Percentiles rank a stretch among this genome's conserved stretches.
These are phyloP conservation scores for Anas acuta DNA, from an alignment of 2,797 vertebrate species.

Conservation along the genomic window DNA sequence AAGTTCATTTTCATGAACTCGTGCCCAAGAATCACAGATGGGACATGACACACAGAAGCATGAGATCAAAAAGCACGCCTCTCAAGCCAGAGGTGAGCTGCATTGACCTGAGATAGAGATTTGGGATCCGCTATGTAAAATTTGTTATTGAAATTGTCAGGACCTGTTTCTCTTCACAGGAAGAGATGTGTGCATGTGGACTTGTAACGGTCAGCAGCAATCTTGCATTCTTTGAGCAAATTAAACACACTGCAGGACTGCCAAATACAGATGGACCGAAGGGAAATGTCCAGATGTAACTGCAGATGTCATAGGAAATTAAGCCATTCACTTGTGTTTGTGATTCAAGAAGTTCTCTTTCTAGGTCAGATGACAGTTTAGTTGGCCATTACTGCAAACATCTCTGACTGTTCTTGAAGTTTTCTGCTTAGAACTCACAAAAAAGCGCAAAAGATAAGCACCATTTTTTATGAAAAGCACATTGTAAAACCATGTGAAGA, in stretches of 20 bases:
- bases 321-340: neutral
- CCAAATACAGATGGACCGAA: slow-evolving; percentile 18
- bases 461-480: neutral
- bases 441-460: neutral
- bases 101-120: neutral
- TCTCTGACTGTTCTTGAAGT: slow-evolving; percentile 19
- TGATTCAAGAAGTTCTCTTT: slow-evolving; percentile 32
- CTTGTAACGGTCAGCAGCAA: neutral
- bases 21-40: neutral
- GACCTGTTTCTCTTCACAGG: neutral
- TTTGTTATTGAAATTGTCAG: neutral
- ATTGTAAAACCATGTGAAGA: neutral
- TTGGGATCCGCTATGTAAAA: neutral
- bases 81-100: neutral
- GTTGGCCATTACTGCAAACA: slow-evolving; percentile 19
- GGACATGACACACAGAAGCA: neutral
- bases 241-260: neutral
- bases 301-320: slow-evolving; percentile 44
- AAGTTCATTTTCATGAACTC: neutral
- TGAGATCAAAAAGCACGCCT: neutral
- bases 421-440: neutral
- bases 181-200: neutral
- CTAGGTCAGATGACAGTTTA: slow-evolving; percentile 38
- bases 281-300: slow-evolving; percentile 36
- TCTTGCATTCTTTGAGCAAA: slow-evolving; percentile 2